Percentiles rank a stretch among this genome's conserved stretches.
phyloP scores from a whole-genome alignment of 2,797 vertebrate genomes.

The Poeciliopsis gracilis region DNA sequence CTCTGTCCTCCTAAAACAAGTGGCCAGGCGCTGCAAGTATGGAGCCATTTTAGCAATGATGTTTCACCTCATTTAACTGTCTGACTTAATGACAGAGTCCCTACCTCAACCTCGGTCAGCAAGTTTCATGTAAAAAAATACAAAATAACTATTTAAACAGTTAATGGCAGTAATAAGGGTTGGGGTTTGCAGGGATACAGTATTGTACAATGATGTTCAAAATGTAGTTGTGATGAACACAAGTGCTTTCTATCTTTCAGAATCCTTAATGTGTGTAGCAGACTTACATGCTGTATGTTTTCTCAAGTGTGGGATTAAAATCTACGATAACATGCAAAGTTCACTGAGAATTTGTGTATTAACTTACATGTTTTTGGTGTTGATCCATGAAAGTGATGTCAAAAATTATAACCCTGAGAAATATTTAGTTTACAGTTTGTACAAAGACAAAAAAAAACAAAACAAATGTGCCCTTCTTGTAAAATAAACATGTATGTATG shows the following conservation, averaged over 20 bases:
- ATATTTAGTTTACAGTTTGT: constrained; percentile 82
- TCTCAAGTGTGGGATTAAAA: constrained; percentile 69
- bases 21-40: constrained; percentile 25
- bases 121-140: constrained; percentile 54
- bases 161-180: constrained; percentile 60
- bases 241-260: constrained; percentile 83
- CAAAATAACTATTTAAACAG: not conserved
- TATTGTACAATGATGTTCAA: constrained; percentile 81
- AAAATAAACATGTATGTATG: constrained; percentile 81
- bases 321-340: constrained; percentile 52
- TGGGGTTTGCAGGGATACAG: constrained; percentile 58
- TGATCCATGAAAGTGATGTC: constrained; percentile 75
- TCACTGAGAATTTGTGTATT: constrained; percentile 65
- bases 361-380: constrained; percentile 73
- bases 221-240: constrained; percentile 83
- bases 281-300: constrained; percentile 73
- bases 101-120: constrained; percentile 60
- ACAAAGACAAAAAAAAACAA: constrained; percentile 54
- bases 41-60: constrained; percentile 23
- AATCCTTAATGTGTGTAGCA: constrained; percentile 78
- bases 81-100: constrained; percentile 45
- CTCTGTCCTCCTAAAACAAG: constrained; percentile 13
- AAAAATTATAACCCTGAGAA: constrained; percentile 71
- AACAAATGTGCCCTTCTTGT: constrained; percentile 77
- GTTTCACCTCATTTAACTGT: constrained; percentile 39